phyloP scores from a whole-genome alignment of 2,797 vertebrate species.

The Cygnus olor region DNA sequence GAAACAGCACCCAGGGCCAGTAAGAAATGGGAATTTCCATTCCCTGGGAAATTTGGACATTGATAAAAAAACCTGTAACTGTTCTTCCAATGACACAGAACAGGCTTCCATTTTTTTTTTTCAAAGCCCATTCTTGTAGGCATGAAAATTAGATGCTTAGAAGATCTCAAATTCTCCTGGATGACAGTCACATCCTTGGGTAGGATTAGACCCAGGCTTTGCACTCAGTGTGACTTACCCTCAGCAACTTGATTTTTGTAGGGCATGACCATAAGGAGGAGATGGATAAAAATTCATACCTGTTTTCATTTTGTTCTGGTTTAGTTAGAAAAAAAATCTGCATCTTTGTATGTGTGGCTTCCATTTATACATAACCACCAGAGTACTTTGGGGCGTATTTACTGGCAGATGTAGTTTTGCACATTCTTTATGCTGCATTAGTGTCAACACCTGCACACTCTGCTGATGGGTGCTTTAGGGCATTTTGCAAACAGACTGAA shows the following conservation, averaged over 20 bases:
- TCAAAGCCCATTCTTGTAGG: neutral
- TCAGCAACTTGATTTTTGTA: neutral
- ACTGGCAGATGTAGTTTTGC: neutral
- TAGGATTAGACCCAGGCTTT: neutral
- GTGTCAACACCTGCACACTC: neutral
- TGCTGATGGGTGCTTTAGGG: neutral
- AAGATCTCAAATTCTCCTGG: neutral
- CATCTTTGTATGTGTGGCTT: neutral
- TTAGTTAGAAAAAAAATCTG: neutral
- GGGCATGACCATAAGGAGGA: fast-evolving
- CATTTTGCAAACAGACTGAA: neutral
- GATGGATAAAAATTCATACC: neutral
- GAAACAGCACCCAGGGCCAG: neutral
- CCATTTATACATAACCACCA: neutral
- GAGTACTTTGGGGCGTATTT: neutral
- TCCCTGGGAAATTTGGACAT: neutral
- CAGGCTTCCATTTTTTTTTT: neutral
- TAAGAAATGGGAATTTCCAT: neutral
- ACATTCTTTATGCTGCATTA: neutral
- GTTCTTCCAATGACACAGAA: neutral
- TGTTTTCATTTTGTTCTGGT: neutral
- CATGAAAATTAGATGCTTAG: neutral
- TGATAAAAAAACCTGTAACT: neutral
- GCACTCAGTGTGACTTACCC: neutral
- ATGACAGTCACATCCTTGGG: neutral